Base-by-base conservation (phyloP, 2,888 invertebrate species). In the Drosophila anomalata region DNA sequence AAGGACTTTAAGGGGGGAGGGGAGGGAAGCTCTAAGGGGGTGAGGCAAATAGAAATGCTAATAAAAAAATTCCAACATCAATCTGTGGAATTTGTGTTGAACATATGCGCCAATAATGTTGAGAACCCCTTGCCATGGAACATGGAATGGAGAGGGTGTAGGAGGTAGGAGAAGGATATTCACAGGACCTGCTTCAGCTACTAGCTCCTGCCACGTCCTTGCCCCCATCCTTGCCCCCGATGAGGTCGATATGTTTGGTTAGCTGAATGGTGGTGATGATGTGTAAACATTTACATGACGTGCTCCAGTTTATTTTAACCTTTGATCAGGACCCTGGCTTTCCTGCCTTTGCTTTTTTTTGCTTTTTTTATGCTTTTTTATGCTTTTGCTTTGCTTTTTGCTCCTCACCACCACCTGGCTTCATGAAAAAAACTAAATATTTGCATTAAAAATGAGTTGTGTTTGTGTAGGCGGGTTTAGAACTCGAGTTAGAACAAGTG, bases 241-340 rank as follows among this genome's bases (percentile, higher is more conserved):
- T 87, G 88, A 84, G 85, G 87, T 85, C 85, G 85, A 85, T 85
- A 88, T 88, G 88, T 88, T 88, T 88, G 85, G 87, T 85, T 87
- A 88, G 84, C 85, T 87, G 85, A 85, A 85, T 88, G 85, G 81
- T 88, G 85, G 85, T 85, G 85, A 85, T 85, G 85, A 85, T 85
- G 85, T 85, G 85, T 87, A 85, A 85, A 85, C 88, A 85, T 85
- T 85, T 88, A 88, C 85, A 85, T 85, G 85, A 88, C 85, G 85
- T 85, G 85, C 87, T 79, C 84, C 85, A 87, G 87, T 85, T 85
- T 85, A 88, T 87, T 85, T 88, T 87, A 87, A 86, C 87, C 79
- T 88, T 88, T 85, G 88, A 88, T 84, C 88, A 78, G 73, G 70
- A 57, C 58, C 51, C 46, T 36, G 36, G 36, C 36, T 36, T 36